A percentile compares a stretch with the other conserved stretches of the same genome.
phyloP scores from a whole-genome alignment of 2,113 vertebrate genomes.

The Fregetta grallaria region DNA sequence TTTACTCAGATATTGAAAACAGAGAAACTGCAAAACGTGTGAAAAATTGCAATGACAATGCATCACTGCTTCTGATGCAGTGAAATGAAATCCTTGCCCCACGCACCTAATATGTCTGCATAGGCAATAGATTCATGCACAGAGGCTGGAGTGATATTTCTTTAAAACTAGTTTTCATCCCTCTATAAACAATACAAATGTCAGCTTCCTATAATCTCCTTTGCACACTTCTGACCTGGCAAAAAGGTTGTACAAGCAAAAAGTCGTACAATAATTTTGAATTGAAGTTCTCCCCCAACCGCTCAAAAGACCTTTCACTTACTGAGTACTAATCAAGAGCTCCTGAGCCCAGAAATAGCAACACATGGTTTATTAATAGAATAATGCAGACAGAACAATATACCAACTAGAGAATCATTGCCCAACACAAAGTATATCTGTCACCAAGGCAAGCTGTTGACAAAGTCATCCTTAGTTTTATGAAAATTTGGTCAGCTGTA shows the following conservation, averaged over 20 bases:
- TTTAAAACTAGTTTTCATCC: slow-evolving; percentile 11
- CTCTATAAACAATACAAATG: slow-evolving; percentile 27
- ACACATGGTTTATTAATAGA: background rate
- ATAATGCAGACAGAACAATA: background rate
- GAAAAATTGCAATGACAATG: slow-evolving; percentile 29
- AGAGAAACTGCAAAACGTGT: background rate
- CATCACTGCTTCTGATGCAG: slow-evolving; percentile 2
- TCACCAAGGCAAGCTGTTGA: background rate
- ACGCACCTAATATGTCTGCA: background rate
- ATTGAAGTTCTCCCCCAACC: background rate
- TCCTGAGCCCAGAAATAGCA: background rate
- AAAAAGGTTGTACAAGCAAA: background rate
- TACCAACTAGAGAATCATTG: background rate
- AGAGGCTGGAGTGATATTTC: background rate
- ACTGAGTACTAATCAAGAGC: background rate
- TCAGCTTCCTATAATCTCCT: background rate
- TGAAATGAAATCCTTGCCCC: slow-evolving; percentile 34
- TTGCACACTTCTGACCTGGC: background rate
- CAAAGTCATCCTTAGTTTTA: background rate
- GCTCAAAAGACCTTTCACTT: background rate
- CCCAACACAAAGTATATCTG: background rate
- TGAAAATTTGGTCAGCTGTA: background rate
- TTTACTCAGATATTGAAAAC: background rate
- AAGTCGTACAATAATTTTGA: background rate
- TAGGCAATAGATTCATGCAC: background rate